Evolutionary conservation across 2,888 invertebrate species (phyloP).

Genomic region (Anagyrus pseudococci): DNA sequence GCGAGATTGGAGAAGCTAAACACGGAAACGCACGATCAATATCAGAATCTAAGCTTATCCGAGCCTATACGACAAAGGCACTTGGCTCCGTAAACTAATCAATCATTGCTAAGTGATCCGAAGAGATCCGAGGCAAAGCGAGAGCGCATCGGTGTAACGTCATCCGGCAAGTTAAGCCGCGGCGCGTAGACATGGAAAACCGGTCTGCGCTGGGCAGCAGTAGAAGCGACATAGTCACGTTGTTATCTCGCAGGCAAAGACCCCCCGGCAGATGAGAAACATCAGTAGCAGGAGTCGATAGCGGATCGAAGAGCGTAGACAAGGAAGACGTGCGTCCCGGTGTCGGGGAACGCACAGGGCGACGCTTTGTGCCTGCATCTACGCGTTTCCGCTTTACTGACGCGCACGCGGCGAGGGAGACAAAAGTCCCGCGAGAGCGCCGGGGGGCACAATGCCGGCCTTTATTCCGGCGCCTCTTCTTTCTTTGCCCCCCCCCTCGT

Average conservation of each 20-base stretch:
- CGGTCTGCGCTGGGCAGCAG: background rate
- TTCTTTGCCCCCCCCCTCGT: background rate
- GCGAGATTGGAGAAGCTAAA: no score
- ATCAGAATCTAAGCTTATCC: no score
- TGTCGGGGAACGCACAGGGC: constrained; percentile 22
- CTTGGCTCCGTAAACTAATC: no score
- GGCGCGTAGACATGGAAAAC: background rate
- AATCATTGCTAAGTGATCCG: no score
- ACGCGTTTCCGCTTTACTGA: background rate
- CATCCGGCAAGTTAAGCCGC: background rate
- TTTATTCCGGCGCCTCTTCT: constrained; percentile 27
- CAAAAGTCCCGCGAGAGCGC: constrained; percentile 9
- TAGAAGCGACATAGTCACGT: background rate
- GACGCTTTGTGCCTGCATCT: constrained; percentile 21
- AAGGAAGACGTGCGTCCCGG: constrained; percentile 30
- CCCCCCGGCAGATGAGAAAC: background rate
- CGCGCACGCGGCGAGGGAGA: background rate
- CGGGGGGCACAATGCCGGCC: constrained; percentile 28
- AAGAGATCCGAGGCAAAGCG: no score
- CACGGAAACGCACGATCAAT: no score
- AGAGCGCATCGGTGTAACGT: no score
- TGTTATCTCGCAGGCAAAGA: background rate
- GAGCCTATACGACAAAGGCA: no score
- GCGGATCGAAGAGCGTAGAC: constrained; percentile 19
- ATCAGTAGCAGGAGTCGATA: constrained; percentile 29